Evolutionary conservation across 2,888 invertebrate species (phyloP).

Genomic region (Spisula solida): DNA sequence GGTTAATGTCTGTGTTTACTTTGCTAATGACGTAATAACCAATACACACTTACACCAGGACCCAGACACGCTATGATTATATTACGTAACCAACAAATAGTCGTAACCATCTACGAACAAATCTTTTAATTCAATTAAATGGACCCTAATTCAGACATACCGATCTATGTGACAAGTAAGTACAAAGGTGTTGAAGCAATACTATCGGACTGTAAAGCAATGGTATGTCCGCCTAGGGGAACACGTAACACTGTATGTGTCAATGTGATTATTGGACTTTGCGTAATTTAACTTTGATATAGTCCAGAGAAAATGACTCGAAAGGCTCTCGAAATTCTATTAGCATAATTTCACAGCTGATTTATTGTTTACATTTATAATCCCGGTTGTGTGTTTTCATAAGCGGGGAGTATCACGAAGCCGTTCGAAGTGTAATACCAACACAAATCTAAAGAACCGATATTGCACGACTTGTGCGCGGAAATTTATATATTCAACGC

Average conservation of each 20-base stretch:
- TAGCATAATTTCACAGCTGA: no score
- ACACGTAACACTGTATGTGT: background rate
- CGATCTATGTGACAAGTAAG: background rate
- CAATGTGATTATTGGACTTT: background rate
- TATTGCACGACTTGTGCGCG: no score
- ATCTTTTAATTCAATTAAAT: constrained; percentile 15
- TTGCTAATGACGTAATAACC: background rate
- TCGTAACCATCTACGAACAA: background rate
- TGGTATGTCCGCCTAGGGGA: background rate
- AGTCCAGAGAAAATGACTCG: no score
- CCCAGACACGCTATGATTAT: background rate
- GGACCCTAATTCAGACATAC: background rate
- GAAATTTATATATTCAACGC: no score
- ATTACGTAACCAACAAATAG: background rate
- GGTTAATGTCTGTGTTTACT: background rate
- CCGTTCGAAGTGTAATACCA: no score
- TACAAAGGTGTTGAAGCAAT: background rate
- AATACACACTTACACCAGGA: background rate
- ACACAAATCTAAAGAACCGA: no score
- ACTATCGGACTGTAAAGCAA: background rate
- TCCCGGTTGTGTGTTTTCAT: no score
- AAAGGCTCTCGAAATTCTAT: no score
- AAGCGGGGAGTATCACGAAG: no score
- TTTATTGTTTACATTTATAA: no score
- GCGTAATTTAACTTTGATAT: background rate